phyloP scores from a whole-genome alignment of 2,797 vertebrate genomes.

The Hydrocynus forskahlii region DNA sequence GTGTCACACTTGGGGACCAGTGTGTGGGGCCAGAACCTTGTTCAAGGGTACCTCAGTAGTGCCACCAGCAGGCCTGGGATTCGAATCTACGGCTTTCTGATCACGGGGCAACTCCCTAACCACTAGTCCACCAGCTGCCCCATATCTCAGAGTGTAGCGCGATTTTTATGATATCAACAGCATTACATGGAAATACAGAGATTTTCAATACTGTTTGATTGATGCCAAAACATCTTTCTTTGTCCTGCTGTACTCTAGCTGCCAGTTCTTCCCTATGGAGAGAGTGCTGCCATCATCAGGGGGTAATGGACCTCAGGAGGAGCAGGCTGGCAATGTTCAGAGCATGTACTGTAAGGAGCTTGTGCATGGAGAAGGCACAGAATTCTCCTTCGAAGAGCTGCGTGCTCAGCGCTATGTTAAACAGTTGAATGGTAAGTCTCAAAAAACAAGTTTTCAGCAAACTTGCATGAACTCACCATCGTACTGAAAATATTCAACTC shows the following conservation, averaged over 20 bases:
- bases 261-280: neutral
- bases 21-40: too few relatives aligned
- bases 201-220: neutral
- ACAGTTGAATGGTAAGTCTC: slow-evolving; percentile 10
- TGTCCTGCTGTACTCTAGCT: neutral
- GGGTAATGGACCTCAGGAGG: slow-evolving; percentile 56
- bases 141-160: too few relatives aligned
- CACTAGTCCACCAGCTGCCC: too few relatives aligned
- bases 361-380: slow-evolving; percentile 76
- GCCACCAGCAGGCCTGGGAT: too few relatives aligned
- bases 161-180: too few relatives aligned
- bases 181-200: neutral
- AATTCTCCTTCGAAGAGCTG: slow-evolving; percentile 88
- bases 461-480: neutral
- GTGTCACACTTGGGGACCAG: too few relatives aligned
- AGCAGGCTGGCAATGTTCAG: slow-evolving; percentile 45
- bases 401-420: slow-evolving; percentile 77
- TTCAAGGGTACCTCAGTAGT: too few relatives aligned
- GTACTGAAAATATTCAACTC: too few relatives aligned
- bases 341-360: slow-evolving; percentile 84
- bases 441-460: neutral
- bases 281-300: neutral
- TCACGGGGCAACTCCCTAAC: too few relatives aligned
- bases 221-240: neutral
- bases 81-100: too few relatives aligned